These are phyloP conservation scores for Diorhabda elongata DNA, from an alignment of 1,140 invertebrate species.

Conservation along the genomic window DNA sequence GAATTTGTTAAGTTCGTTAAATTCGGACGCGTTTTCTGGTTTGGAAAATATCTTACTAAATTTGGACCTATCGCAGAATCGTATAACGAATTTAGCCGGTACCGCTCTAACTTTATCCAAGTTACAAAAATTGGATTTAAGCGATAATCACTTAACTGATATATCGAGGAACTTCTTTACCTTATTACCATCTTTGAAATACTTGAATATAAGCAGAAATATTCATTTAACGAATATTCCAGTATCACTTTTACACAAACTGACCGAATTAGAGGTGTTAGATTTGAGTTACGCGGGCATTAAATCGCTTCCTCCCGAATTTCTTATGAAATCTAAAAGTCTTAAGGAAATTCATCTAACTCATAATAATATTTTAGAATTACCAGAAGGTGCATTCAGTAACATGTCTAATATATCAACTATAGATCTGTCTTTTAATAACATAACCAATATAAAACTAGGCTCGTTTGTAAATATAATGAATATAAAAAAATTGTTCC, in stretches of 20 bases:
- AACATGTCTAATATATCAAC: slow-evolving; percentile 66
- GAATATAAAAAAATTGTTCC: slow-evolving; percentile 62
- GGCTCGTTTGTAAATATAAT: slow-evolving; percentile 64
- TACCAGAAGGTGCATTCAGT: slow-evolving; percentile 67
- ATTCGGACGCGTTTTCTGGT: slow-evolving; percentile 69
- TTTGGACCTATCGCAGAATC: slow-evolving; percentile 73
- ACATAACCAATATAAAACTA: slow-evolving; percentile 69
- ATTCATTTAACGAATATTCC: slow-evolving; percentile 60
- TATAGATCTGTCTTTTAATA: slow-evolving; percentile 72
- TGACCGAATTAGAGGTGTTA: slow-evolving; percentile 58
- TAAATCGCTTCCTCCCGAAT: slow-evolving; percentile 63
- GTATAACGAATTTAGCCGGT: slow-evolving; percentile 62
- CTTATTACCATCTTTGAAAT: slow-evolving; percentile 62
- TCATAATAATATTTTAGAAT: slow-evolving; percentile 65
- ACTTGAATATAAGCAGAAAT: slow-evolving; percentile 76
- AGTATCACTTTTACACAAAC: slow-evolving; percentile 56
- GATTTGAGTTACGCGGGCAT: slow-evolving; percentile 72
- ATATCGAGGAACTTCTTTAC: slow-evolving; percentile 65
- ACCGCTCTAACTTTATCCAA: slow-evolving; percentile 61
- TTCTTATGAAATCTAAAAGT: slow-evolving; percentile 63
- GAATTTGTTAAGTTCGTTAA: slow-evolving; percentile 69
- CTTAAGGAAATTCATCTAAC: slow-evolving; percentile 63
- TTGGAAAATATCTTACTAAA: slow-evolving; percentile 68
- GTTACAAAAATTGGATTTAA: slow-evolving; percentile 69
- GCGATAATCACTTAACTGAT: slow-evolving; percentile 72